Evolutionary conservation across 2,888 invertebrate species (phyloP).

Genomic region (Phaonia tiefii): DNA sequence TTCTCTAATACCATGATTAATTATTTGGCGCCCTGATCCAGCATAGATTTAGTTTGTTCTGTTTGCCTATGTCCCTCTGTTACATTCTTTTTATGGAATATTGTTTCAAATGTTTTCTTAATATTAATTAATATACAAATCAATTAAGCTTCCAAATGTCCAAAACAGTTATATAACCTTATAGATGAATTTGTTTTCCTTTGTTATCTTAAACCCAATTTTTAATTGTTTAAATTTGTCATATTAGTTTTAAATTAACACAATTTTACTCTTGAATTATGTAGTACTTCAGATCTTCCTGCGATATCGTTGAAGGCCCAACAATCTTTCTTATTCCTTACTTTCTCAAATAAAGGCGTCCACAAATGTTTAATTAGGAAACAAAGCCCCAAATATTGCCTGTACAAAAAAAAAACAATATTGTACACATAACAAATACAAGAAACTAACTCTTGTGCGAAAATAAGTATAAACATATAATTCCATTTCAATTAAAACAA

Average conservation of each 20-base stretch:
- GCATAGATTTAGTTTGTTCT: conserved; percentile 2
- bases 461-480: conserved; percentile 55
- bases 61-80: conserved; percentile 51
- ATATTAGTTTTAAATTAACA: conserved; percentile 60
- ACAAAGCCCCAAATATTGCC: conserved; percentile 65
- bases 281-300: conserved; percentile 59
- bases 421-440: conserved; percentile 63
- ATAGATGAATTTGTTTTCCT: conserved; percentile 64
- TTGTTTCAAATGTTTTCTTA: conserved; percentile 67
- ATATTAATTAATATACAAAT: conserved; percentile 61
- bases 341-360: conserved; percentile 50
- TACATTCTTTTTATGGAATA: conserved; percentile 57
- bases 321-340: not conserved
- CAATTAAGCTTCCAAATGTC: conserved; percentile 66
- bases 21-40: conserved; percentile 49
- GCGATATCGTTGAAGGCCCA: conserved; percentile 63
- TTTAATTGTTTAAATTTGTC: conserved; percentile 69
- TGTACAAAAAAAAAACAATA: conserved; percentile 57
- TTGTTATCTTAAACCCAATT: conserved; percentile 59
- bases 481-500: conserved; percentile 53
- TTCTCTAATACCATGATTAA: conserved; percentile 31
- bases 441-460: conserved; percentile 43
- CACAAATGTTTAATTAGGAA: conserved; percentile 48
- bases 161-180: conserved; percentile 64
- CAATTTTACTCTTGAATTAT: conserved; percentile 52